These are phyloP conservation scores for Medauroidea extradentata DNA, from an alignment of 1,140 invertebrate genomes.

Conservation along the genomic window DNA sequence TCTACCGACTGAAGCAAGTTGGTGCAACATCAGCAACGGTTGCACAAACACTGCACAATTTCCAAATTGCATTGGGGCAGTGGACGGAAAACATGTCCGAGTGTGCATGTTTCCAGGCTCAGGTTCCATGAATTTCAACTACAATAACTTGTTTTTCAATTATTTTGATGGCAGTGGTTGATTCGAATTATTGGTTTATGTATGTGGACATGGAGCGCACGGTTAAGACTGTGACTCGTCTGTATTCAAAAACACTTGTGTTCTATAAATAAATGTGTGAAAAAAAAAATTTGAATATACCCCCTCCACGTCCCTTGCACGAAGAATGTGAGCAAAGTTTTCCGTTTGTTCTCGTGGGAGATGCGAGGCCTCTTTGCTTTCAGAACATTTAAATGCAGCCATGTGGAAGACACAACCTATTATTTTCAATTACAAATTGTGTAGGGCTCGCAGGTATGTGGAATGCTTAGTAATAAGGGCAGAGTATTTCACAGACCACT, in stretches of 20 bases:
- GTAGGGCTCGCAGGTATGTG: too few relatives aligned
- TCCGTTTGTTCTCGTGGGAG: constrained; percentile 41
- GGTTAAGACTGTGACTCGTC: constrained; percentile 39
- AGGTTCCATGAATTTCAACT: constrained; percentile 37
- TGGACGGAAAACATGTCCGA: constrained; percentile 37
- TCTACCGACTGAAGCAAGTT: constrained; percentile 5
- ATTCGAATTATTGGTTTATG: constrained; percentile 30
- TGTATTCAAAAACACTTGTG: constrained; percentile 32
- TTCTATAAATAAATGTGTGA: background rate
- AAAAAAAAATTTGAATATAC: constrained; percentile 10
- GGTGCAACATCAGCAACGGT: background rate
- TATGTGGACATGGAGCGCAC: constrained; percentile 37
- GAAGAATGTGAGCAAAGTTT: background rate
- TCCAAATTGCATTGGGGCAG: constrained; percentile 17
- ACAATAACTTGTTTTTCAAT: constrained; percentile 34
- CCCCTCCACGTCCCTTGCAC: background rate
- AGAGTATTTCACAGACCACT: too few relatives aligned
- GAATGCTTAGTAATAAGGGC: too few relatives aligned
- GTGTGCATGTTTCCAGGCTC: constrained; percentile 22
- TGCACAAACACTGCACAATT: background rate
- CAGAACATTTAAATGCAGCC: constrained; percentile 34
- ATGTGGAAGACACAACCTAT: constrained; percentile 33
- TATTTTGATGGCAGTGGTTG: constrained; percentile 40
- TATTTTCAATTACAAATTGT: too few relatives aligned
- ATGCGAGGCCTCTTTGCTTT: constrained; percentile 42